phyloP scores from a whole-genome alignment of 2,113 vertebrate genomes.

The Seriola rivoliana region DNA sequence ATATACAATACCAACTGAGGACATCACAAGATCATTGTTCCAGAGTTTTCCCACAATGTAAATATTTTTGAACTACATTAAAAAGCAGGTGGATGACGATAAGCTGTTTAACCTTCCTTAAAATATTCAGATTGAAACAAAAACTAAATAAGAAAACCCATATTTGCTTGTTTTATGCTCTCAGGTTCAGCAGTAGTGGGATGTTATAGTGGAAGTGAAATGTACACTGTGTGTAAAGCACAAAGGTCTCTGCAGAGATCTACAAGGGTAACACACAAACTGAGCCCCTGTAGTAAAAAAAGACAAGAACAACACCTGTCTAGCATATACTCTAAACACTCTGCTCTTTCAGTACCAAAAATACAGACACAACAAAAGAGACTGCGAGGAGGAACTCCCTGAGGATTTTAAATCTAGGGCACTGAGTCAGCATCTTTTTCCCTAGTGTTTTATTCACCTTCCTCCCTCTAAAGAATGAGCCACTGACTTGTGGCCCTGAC shows the following conservation, averaged over 20 bases:
- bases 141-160: not conserved
- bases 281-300: not conserved
- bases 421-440: constrained; percentile 37
- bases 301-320: constrained; percentile 15
- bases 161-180: not conserved
- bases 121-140: not conserved
- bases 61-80: constrained; percentile 21
- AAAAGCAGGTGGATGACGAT: not conserved
- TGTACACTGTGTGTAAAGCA: not conserved
- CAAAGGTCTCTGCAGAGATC: not conserved
- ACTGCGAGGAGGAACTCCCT: constrained; percentile 3
- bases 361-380: constrained; percentile 20
- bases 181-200: not conserved
- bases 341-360: constrained; percentile 17
- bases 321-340: constrained; percentile 13
- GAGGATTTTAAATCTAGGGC: constrained; percentile 12
- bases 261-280: not conserved
- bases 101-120: not conserved
- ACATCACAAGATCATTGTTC: constrained; percentile 14
- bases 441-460: constrained; percentile 1
- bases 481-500: too few relatives aligned
- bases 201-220: not conserved
- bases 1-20: constrained; percentile 4
- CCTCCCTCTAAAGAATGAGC: not conserved
- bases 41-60: constrained; percentile 29